Base-by-base conservation (phyloP, 2,797 vertebrate species). In the Hemitrygon akajei region DNA sequence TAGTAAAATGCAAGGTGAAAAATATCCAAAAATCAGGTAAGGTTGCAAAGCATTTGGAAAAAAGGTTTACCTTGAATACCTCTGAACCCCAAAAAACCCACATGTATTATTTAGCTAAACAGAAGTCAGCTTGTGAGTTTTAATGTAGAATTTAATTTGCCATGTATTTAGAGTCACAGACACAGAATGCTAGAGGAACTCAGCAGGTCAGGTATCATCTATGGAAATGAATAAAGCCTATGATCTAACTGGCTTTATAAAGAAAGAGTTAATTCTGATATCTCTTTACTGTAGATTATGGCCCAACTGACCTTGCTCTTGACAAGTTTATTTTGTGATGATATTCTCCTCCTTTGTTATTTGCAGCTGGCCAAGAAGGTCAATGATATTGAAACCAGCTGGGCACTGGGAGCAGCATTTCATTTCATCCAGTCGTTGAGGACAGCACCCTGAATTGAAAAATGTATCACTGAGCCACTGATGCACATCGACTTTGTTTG, bases 371-470 rank as follows among this genome's bases (percentile, higher is more conserved):
- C 98, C 95, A 99, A 99, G 96, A 99, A 99, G 96, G 98, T 99
- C 95, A 98, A 99, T 96, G 98, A 99, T n/a, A 97, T 98, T 95
- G 99, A 99, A 97, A 99, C 98, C 0, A 98, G 99, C 96, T 99
- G 99, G 99, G 98, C 98, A 94, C 96, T 99, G 95, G 98, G 99
- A 20, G 99, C 98, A 69, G 98, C 98, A 73, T 99, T 99, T 94
- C 98, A 99, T 95, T 97, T 98, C 94, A 96, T 99, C 95, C 98
- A 98, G 95, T 97, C 98, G 96, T 96, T 99, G 95, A 97, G 97
- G 94, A 96, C 98, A 9, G 37, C 91, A 75, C 71, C 40, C 4
- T 69, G 86, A 89, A 66, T 89, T 66, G 14, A 7, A 75, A 56
- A 14, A 47, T 47, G 12, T 14, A 27, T 47, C 47, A 14, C 0